Evolutionary conservation across 1,140 invertebrate species (phyloP), one percentile per base, ranked within the genome.

Genomic region (Bombus difficillimus): DNA sequence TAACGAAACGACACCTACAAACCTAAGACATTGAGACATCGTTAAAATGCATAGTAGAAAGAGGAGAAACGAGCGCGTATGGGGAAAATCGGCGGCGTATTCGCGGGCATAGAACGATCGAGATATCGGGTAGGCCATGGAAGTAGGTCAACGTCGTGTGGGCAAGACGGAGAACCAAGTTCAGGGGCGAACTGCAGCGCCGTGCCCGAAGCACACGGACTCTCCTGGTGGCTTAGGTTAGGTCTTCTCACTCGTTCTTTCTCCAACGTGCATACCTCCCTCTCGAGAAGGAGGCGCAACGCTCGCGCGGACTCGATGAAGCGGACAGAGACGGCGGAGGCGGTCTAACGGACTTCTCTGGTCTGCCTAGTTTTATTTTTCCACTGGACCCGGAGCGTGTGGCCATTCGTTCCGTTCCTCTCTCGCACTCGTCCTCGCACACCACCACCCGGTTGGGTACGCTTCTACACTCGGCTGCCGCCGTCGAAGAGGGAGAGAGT

Each of bases 61-160:
- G 22, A 39, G 25, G 37, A 34, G 22, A 39, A 28, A 37, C 69
- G 18, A 41, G 18, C 69, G 22, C 25, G 53, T 15, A 59, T 53
- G 3, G 9, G 37, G 78, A 80, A 89, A 85, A 90, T 82, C 74
- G 78, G 47, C 25, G 37, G 15, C n/a, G 71, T 57, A 39, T 75
- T 74, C 72, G 39, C 78, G 34, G 43, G 37, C 74, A 34, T 66
- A 34, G 64, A 71, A 72, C 69, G 88, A 72, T 74, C 66, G 86
- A 66, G 59, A 57, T 88, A 81, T 89, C 86, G 83, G 89, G 83
- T 90, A 92, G 86, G 92, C 85, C 88, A 92, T 64, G 93, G 93
- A 95, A 94, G 94, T 95, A 86, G 94, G 94, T 94, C 93, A 94
- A 93, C 92, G 93, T 91, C 91, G 91, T 92, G 91, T 90, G 86